Conservation (phyloP, 2,888 invertebrate genomes). For the Tenthredo livida region DNA sequence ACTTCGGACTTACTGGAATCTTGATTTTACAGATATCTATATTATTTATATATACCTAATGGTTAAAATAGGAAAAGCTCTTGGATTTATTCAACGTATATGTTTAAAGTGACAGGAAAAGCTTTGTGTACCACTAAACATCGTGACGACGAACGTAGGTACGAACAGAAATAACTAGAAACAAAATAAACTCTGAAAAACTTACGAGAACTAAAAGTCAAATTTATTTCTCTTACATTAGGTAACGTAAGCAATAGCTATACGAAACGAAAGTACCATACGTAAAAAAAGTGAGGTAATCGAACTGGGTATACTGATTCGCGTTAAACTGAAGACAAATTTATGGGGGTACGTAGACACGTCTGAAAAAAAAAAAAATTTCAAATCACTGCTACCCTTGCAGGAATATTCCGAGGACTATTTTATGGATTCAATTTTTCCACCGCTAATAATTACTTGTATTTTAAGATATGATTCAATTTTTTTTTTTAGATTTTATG, state of each 20-base stretch:
- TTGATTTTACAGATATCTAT: background rate
- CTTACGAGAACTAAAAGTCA: conserved; percentile 11
- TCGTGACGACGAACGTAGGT: background rate
- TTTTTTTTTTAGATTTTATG: too few relatives aligned
- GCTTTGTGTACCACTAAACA: background rate
- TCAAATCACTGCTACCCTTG: too few relatives aligned
- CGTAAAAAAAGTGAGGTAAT: background rate
- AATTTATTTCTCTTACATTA: conserved; percentile 13
- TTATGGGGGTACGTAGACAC: background rate
- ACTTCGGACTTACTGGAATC: background rate
- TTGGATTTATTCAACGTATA: background rate
- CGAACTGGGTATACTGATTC: background rate
- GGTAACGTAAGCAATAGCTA: conserved; percentile 20
- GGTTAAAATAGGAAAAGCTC: background rate
- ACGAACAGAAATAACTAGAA: conserved; percentile 26
- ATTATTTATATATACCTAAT: background rate
- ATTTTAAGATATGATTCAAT: too few relatives aligned
- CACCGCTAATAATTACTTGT: too few relatives aligned
- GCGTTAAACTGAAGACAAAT: background rate
- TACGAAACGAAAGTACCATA: background rate
- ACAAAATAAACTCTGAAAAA: conserved; percentile 14
- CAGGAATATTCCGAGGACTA: too few relatives aligned
- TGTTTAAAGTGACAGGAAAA: background rate
- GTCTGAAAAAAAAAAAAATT: background rate
- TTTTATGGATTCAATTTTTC: too few relatives aligned